A percentile compares a stretch with the other conserved stretches of the same genome.
Conservation (phyloP, 2,888 invertebrate species). For the Rugalucina vietnamica region DNA sequence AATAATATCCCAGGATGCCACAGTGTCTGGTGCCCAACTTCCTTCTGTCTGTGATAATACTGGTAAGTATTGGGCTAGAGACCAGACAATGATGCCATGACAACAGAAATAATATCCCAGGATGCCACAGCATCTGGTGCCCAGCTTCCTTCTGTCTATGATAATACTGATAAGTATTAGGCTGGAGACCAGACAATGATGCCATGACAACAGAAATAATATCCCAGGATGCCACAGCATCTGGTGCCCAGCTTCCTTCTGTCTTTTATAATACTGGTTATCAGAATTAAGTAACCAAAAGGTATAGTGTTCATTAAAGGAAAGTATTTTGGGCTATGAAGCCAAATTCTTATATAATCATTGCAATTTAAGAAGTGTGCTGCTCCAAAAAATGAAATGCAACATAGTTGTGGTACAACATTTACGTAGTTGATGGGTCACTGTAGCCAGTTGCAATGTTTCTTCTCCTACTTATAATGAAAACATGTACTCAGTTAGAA, state of each 20-base stretch:
- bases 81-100: background rate
- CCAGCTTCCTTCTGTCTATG: constrained; percentile 50
- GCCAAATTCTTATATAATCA: no score
- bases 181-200: constrained; percentile 70
- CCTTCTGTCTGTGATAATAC: constrained; percentile 55
- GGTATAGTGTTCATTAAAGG: no score
- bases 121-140: constrained; percentile 24
- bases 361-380: no score
- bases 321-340: no score
- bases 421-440: no score
- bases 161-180: constrained; percentile 54
- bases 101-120: constrained; percentile 15
- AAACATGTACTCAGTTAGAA: no score
- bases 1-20: constrained; percentile 28
- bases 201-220: constrained; percentile 53
- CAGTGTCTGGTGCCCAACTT: constrained; percentile 20
- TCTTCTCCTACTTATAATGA: no score
- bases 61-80: constrained; percentile 35
- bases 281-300: no score
- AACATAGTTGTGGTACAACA: no score
- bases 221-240: constrained; percentile 23
- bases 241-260: constrained; percentile 42
- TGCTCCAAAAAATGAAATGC: no score
- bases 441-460: no score
- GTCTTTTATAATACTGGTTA: constrained; percentile 57